Conservation (phyloP, 2,888 invertebrate species). For the Sarcophaga rosellei region DNA sequence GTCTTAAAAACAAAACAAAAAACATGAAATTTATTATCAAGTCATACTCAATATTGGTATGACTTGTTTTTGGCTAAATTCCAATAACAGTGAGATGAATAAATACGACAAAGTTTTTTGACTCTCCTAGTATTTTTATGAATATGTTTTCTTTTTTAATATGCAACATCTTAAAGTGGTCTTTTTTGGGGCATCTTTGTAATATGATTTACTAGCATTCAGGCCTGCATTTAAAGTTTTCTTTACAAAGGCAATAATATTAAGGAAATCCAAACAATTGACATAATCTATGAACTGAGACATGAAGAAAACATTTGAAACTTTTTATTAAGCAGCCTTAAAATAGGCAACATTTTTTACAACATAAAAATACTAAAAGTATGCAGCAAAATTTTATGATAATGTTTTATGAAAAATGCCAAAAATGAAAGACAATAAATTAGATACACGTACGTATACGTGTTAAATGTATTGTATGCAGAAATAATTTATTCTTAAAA, state of each 20-base stretch:
- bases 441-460: too few relatives aligned
- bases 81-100: slow-evolving; percentile 21
- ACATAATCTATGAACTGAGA: slow-evolving; percentile 5
- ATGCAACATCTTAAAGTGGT: slow-evolving; percentile 7
- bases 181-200: not conserved
- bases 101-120: slow-evolving; percentile 5
- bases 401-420: too few relatives aligned
- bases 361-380: slow-evolving; percentile 7
- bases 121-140: not conserved
- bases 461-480: not conserved
- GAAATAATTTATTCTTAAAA: not conserved
- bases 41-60: not conserved
- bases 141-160: not conserved
- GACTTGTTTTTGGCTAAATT: slow-evolving; percentile 17
- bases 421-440: too few relatives aligned
- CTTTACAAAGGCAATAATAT: not conserved
- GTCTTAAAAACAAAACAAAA: slow-evolving; percentile 1
- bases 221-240: not conserved
- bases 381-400: slow-evolving; percentile 24
- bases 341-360: not conserved
- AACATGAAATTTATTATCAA: not conserved
- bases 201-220: not conserved
- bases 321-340: too few relatives aligned
- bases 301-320: not conserved
- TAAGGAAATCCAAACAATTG: slow-evolving; percentile 2